These are phyloP conservation scores for Cremastinae sp. DNA, from an alignment of 2,888 invertebrate species.

Conservation along the genomic window DNA sequence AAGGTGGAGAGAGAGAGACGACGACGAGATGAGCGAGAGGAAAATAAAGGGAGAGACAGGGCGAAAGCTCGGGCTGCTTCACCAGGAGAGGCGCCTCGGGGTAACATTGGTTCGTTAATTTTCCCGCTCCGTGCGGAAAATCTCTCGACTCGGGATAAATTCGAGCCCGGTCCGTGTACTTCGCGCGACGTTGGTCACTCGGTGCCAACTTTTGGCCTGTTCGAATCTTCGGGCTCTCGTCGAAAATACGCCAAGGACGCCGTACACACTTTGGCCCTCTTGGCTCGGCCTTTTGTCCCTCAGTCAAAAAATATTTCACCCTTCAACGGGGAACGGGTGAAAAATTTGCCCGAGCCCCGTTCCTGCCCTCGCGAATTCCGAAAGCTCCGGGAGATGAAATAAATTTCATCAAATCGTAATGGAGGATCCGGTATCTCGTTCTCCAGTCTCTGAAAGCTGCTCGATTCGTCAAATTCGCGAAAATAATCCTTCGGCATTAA, in stretches of 20 bases:
- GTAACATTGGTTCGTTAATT: slow-evolving; percentile 58
- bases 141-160: slow-evolving; percentile 56
- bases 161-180: slow-evolving; percentile 37
- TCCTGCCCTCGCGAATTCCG: too few relatives aligned
- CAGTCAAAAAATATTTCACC: too few relatives aligned
- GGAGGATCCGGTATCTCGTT: background rate
- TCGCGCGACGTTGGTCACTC: slow-evolving; percentile 49
- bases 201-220: slow-evolving; percentile 36
- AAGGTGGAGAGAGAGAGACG: slow-evolving; percentile 11
- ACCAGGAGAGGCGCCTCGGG: slow-evolving; percentile 51
- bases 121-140: slow-evolving; percentile 54
- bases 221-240: slow-evolving; percentile 28
- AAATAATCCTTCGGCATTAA: background rate
- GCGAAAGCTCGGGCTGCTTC: slow-evolving; percentile 29
- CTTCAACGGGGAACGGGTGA: too few relatives aligned
- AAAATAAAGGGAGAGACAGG: background rate
- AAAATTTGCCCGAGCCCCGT: too few relatives aligned
- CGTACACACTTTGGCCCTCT: background rate
- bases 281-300: too few relatives aligned
- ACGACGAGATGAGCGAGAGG: too few relatives aligned
- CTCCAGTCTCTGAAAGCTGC: background rate
- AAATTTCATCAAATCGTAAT: too few relatives aligned
- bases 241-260: background rate
- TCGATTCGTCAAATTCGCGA: slow-evolving; percentile 4
- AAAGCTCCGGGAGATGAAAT: too few relatives aligned